Percentiles rank a stretch among this genome's conserved stretches.
Evolutionary conservation across 2,888 invertebrate genomes (phyloP).

Genomic region (Epirrhoe tristata): DNA sequence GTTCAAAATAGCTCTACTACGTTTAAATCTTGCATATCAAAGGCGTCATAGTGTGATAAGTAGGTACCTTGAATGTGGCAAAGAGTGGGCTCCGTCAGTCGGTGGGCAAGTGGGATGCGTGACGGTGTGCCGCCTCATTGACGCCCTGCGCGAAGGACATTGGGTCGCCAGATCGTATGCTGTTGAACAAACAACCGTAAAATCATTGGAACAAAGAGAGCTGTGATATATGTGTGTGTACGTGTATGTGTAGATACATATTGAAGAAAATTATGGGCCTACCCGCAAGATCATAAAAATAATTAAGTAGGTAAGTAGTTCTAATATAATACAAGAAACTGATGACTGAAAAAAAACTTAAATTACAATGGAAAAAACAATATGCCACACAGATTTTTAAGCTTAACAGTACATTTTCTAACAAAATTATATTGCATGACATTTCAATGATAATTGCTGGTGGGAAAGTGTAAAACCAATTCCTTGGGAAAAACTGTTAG

Average conservation of each 20-base stretch:
- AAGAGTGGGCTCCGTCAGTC: conserved; percentile 86
- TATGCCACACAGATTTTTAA: neutral
- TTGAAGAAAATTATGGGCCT: neutral
- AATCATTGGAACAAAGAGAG: neutral
- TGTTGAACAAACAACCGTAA: conserved; percentile 53
- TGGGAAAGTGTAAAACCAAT: conserved; percentile 8
- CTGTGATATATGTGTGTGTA: too few species aligned
- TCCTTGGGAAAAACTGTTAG: conserved; percentile 10
- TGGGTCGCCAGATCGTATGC: conserved; percentile 94
- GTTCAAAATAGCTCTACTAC: too few species aligned
- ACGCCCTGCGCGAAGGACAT: conserved; percentile 89
- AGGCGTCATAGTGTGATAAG: neutral
- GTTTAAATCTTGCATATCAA: too few species aligned
- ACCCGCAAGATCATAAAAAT: neutral
- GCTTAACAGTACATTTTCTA: neutral
- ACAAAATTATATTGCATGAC: neutral
- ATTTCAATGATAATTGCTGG: neutral
- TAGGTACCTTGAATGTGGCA: conserved; percentile 89
- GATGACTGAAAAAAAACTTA: neutral
- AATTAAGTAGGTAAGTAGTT: neutral
- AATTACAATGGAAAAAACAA: neutral
- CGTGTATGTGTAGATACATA: neutral
- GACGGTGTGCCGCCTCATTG: conserved; percentile 89
- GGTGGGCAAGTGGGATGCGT: conserved; percentile 81
- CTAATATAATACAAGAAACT: neutral